Evolutionary conservation across 2,888 invertebrate genomes (phyloP), one percentile per base, ranked within the genome.

Genomic region (Nomada flava): DNA sequence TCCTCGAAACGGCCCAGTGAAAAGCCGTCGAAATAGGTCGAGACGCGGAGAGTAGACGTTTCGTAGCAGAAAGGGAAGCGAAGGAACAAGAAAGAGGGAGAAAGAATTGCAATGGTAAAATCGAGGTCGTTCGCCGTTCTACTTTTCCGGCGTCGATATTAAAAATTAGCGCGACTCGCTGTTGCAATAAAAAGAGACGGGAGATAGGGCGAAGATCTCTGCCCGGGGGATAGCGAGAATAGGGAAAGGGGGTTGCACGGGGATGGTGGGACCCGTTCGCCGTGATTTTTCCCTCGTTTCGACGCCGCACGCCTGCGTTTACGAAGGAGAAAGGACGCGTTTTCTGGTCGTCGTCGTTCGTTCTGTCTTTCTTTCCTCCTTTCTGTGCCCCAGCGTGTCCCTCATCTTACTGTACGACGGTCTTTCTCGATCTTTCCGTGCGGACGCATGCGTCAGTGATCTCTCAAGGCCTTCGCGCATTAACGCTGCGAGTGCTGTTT

Each of bases 391-490:
- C 15, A 7, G 15, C 29, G 26, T 11, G 18, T 79, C 75, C 36
- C 53, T 50, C 47, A n/a, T 79, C 36, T 29, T 1, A 11, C 59
- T 26, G 3, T 23, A 0, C 18, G 55, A 13, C 18, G 55, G 42
- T 79, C 82, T 75, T 67, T 79, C 82, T 82, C 75, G 69, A 75
- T 82, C 80, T 75, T 70, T 82, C 79, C 53, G 69, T 29, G 69
- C 75, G 87, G 86, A 86, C 85, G 85, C 91, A 92, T 92, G 92
- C 92, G 93, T 92, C 91, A 92, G 90, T 90, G 86, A 91, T 92
- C 92, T 92, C 92, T 93, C 93, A 93, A 93, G 93, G 93, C 93
- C 92, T 92, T 84, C 89, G 90, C 90, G 92, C 91, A 91, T 92
- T 92, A 92, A 89, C 91, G 87, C 90, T 90, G 36, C 36, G 90